Evolutionary conservation across 2,888 invertebrate species (phyloP).

Genomic region (Ephialtes manifestator): DNA sequence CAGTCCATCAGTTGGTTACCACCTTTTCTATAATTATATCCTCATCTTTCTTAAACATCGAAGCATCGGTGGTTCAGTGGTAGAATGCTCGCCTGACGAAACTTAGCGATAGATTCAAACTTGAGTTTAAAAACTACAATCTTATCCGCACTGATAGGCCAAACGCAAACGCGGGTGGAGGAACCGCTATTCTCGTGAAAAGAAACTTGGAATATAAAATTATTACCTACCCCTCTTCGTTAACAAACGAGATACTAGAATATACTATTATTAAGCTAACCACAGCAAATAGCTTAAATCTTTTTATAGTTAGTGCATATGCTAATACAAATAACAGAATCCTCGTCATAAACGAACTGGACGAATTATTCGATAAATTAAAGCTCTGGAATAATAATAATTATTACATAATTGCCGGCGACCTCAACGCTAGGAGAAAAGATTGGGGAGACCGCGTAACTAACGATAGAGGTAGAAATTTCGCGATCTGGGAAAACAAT

Average conservation of each 20-base stretch:
- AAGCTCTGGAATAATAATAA: not conserved
- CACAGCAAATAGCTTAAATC: not conserved
- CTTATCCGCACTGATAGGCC: not conserved
- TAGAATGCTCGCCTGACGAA: constrained; percentile 7
- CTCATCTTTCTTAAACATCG: not conserved
- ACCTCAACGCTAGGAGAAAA: not conserved
- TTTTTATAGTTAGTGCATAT: not conserved
- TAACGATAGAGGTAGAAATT: not conserved
- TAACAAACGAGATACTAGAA: not conserved
- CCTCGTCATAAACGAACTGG: too few relatives aligned
- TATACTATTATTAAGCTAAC: not conserved
- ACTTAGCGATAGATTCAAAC: not conserved
- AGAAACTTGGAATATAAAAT: not conserved
- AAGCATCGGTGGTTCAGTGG: constrained; percentile 38
- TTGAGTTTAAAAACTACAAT: not conserved
- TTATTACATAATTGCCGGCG: not conserved
- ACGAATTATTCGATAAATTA: not conserved
- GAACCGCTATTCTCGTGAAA: not conserved
- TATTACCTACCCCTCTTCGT: not conserved
- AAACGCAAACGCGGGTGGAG: not conserved
- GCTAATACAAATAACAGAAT: too few relatives aligned
- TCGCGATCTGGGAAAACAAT: not conserved
- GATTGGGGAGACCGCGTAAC: not conserved
- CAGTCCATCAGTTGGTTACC: not conserved
- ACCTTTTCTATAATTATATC: not conserved